A percentile compares a stretch with the other conserved stretches of the same genome.
These are phyloP conservation scores for Quadriops clusia DNA, from an alignment of 2,888 invertebrate species.

Conservation along the genomic window DNA sequence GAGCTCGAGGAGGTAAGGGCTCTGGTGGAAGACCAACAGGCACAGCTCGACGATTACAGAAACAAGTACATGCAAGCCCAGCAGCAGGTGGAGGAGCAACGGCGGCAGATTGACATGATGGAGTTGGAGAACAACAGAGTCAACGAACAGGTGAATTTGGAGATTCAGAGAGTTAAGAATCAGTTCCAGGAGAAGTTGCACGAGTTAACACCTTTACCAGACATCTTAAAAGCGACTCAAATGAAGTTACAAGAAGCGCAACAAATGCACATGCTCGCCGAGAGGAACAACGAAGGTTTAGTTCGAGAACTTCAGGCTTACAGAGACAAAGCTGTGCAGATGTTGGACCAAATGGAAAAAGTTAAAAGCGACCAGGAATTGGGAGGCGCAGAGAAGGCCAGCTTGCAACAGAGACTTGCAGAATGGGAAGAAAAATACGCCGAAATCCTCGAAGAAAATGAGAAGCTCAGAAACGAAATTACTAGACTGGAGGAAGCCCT, in stretches of 20 bases:
- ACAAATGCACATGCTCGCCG: conserved; percentile 52
- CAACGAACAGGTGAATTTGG: conserved; percentile 58
- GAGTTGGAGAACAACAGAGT: conserved; percentile 60
- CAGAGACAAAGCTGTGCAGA: conserved; percentile 43
- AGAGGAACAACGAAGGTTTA: conserved; percentile 53
- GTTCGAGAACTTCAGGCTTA: conserved; percentile 51
- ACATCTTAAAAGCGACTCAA: conserved; percentile 56
- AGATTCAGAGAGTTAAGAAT: conserved; percentile 56
- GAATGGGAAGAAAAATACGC: conserved; percentile 24
- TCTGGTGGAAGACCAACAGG: conserved; percentile 52
- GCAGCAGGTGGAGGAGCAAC: conserved; percentile 58
- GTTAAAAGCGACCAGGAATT: conserved; percentile 41
- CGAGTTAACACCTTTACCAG: conserved; percentile 56
- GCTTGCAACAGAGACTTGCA: conserved; percentile 28
- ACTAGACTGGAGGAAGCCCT: conserved; percentile 47
- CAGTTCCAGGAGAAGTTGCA: conserved; percentile 63
- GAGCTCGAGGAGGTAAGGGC: conserved; percentile 46
- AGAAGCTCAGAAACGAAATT: conserved; percentile 32
- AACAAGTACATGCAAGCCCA: conserved; percentile 59
- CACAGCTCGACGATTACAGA: conserved; percentile 56
- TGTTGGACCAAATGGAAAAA: conserved; percentile 40
- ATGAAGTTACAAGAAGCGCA: conserved; percentile 55
- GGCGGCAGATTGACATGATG: conserved; percentile 56
- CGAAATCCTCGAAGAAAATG: conserved; percentile 30
- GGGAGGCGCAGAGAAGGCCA: conserved; percentile 37